A percentile compares a stretch with the other conserved stretches of the same genome.
Evolutionary conservation across 1,140 invertebrate species (phyloP).

Genomic region (Argopecten irradians): DNA sequence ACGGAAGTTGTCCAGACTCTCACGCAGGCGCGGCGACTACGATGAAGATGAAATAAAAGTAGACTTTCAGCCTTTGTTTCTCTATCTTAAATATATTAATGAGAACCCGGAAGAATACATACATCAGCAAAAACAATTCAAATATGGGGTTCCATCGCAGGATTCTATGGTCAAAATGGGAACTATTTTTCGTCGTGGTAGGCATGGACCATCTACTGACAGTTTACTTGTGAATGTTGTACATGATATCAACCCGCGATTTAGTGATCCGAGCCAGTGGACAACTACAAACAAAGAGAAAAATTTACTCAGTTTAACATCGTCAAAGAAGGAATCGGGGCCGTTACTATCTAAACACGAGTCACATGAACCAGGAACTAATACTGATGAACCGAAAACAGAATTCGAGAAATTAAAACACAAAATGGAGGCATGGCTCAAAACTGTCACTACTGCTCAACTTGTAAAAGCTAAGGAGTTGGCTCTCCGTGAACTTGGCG

Average conservation of each 20-base stretch:
- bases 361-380: slow-evolving; percentile 26
- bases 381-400: slow-evolving; percentile 54
- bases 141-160: slow-evolving; percentile 38
- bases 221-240: slow-evolving; percentile 38
- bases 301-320: slow-evolving; percentile 26
- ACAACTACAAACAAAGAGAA: slow-evolving; percentile 43
- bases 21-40: neutral
- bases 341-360: neutral
- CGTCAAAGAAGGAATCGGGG: slow-evolving; percentile 34
- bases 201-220: slow-evolving; percentile 43
- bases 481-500: slow-evolving; percentile 60
- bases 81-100: slow-evolving; percentile 66
- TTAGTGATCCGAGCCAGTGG: slow-evolving; percentile 34
- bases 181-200: slow-evolving; percentile 54
- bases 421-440: slow-evolving; percentile 65
- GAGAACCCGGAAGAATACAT: slow-evolving; percentile 66
- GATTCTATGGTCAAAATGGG: slow-evolving; percentile 56
- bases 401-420: slow-evolving; percentile 62
- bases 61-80: slow-evolving; percentile 60
- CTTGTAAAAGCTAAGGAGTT: slow-evolving; percentile 59
- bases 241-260: slow-evolving; percentile 33
- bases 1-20: neutral
- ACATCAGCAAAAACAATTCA: slow-evolving; percentile 40
- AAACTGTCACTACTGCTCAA: slow-evolving; percentile 57
- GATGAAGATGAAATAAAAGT: slow-evolving; percentile 48